A percentile compares a stretch with the other conserved stretches of the same genome.
These are phyloP conservation scores for Pogona vitticeps DNA, from an alignment of 2,113 vertebrate genomes.

Conservation along the genomic window DNA sequence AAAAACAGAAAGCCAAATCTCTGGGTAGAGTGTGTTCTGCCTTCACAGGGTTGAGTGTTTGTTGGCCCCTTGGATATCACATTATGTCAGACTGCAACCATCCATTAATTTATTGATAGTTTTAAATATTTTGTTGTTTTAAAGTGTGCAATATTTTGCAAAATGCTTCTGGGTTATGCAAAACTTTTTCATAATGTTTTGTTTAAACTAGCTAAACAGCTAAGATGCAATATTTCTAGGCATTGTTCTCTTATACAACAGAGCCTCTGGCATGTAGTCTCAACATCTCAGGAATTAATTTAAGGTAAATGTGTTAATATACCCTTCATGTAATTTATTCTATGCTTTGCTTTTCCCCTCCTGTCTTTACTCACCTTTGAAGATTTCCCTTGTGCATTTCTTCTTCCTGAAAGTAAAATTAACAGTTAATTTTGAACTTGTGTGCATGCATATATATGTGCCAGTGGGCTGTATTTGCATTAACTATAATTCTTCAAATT, in stretches of 20 bases:
- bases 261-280: neutral
- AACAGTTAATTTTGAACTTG: conserved; percentile 39
- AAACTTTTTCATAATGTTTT: neutral
- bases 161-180: neutral
- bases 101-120: neutral
- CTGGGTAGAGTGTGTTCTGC: neutral
- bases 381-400: conserved; percentile 89
- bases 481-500: neutral
- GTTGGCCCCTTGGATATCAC: neutral
- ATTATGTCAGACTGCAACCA: neutral
- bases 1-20: neutral
- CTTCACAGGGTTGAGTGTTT: neutral
- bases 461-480: neutral
- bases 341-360: neutral
- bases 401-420: conserved; percentile 82
- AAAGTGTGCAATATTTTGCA: neutral
- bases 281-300: neutral
- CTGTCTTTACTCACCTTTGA: conserved; percentile 84
- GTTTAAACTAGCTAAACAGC: neutral
- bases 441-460: neutral
- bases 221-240: neutral
- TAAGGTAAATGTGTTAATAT: neutral
- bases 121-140: neutral
- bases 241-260: neutral
- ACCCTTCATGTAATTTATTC: neutral